phyloP scores from a whole-genome alignment of 2,888 invertebrate genomes.

The Octodonta nipae region DNA sequence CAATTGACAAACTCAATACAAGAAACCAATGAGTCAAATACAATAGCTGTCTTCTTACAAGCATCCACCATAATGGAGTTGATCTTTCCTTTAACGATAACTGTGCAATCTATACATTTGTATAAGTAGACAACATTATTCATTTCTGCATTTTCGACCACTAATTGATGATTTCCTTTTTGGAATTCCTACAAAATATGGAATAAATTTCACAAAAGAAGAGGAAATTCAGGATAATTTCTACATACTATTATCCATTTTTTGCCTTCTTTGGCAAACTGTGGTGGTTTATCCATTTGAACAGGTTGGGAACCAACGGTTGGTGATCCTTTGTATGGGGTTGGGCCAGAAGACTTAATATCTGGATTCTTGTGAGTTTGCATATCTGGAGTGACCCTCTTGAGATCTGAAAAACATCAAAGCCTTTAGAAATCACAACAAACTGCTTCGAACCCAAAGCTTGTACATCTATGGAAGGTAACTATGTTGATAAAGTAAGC shows the following conservation, averaged over 20 bases:
- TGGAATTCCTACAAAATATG: conserved; percentile 68
- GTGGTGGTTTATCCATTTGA: conserved; percentile 63
- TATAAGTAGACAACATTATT: conserved; percentile 97
- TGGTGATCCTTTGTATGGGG: conserved; percentile 55
- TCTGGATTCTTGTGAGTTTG: conserved; percentile 97
- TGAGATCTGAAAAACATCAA: conserved; percentile 52
- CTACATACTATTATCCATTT: conserved; percentile 86
- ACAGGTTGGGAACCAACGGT: conserved; percentile 18
- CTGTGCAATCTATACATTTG: conserved; percentile 77
- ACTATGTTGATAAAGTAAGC: too few relatives aligned
- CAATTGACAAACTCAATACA: conserved; percentile 96
- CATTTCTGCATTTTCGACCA: conserved; percentile 81
- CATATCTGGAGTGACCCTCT: conserved; percentile 88
- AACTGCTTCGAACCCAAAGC: too few relatives aligned
- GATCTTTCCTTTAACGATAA: conserved; percentile 81
- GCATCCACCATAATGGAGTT: conserved; percentile 92
- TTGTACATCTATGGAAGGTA: too few relatives aligned
- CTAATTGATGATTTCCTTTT: conserved; percentile 65
- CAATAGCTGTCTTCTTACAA: conserved; percentile 89
- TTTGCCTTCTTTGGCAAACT: conserved; percentile 80
- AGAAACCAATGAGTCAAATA: conserved; percentile 88
- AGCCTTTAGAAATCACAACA: too few relatives aligned
- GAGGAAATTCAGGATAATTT: too few relatives aligned
- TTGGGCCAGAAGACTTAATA: conserved; percentile 61
- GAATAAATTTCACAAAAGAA: background rate